Evolutionary conservation across 35 echinoderm and acorn worm genomes (phyloP).

Genomic region (Acanthaster planci): DNA sequence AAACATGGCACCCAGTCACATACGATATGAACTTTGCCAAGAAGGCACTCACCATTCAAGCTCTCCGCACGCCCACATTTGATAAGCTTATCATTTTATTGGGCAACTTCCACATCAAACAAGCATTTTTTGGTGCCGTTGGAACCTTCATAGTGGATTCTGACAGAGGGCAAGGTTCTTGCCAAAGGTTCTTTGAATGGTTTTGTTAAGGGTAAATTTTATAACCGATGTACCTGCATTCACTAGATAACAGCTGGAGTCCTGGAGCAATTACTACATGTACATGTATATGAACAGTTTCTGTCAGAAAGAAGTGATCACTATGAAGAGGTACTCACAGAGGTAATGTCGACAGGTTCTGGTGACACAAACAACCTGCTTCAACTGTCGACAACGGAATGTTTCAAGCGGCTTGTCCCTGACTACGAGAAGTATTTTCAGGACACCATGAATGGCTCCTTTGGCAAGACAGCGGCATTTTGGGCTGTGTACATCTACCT

Average conservation of each 20-base stretch:
- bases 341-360: slow-evolving; percentile 3
- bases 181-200: slow-evolving; percentile 70
- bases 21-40: slow-evolving; percentile 73
- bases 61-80: slow-evolving; percentile 57
- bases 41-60: slow-evolving; percentile 72
- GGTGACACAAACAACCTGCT: slow-evolving; percentile 30
- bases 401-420: slow-evolving; percentile 49
- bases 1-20: slow-evolving; percentile 48
- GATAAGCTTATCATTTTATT: slow-evolving; percentile 72
- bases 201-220: slow-evolving; percentile 57
- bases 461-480: slow-evolving; percentile 57
- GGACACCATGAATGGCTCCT: slow-evolving; percentile 35
- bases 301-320: not conserved
- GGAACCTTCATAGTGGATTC: slow-evolving; percentile 79
- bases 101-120: slow-evolving; percentile 79
- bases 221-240: slow-evolving; percentile 74
- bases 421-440: slow-evolving; percentile 62
- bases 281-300: no score
- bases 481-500: slow-evolving; percentile 74
- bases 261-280: slow-evolving; percentile 56
- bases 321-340: not conserved
- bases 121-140: slow-evolving; percentile 66
- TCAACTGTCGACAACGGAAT: no score
- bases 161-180: slow-evolving; percentile 55
- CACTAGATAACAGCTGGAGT: slow-evolving; percentile 55